A percentile compares a stretch with the other conserved stretches of the same genome.
phyloP scores from a whole-genome alignment of 2,888 invertebrate genomes.

The Tipula lateralis region DNA sequence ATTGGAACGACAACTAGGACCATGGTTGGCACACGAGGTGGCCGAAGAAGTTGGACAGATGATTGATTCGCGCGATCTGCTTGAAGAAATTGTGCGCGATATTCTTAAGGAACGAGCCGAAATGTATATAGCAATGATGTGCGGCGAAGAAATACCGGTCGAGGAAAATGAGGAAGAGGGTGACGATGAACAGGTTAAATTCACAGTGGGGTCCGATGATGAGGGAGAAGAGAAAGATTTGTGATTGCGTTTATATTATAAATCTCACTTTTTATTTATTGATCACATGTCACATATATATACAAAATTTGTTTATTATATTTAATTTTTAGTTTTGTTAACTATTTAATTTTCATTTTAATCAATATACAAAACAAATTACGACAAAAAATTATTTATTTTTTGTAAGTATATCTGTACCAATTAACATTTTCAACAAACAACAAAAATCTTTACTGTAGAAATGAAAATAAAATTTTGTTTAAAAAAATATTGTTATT shows the following conservation, averaged over 20 bases:
- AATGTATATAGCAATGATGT: conserved; percentile 53
- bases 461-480: conserved; percentile 19
- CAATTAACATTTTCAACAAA: not conserved
- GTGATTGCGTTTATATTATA: not conserved
- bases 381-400: not conserved
- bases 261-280: conserved; percentile 1
- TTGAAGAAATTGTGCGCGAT: conserved; percentile 74
- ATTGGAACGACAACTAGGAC: conserved; percentile 63
- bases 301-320: not conserved
- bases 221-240: not conserved
- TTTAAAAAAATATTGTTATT: not conserved
- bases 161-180: conserved; percentile 27
- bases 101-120: conserved; percentile 71
- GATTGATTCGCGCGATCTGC: conserved; percentile 73
- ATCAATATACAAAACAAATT: not conserved
- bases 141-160: conserved; percentile 42
- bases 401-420: not conserved
- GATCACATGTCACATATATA: not conserved
- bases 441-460: not conserved
- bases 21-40: conserved; percentile 81
- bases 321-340: not conserved
- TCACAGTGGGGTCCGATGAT: not conserved
- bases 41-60: conserved; percentile 74
- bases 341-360: not conserved
- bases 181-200: not conserved